A percentile compares a stretch with the other conserved stretches of the same genome.
These are phyloP conservation scores for Mormyrops boulengeri DNA, from an alignment of 2,797 vertebrate genomes.

Conservation along the genomic window DNA sequence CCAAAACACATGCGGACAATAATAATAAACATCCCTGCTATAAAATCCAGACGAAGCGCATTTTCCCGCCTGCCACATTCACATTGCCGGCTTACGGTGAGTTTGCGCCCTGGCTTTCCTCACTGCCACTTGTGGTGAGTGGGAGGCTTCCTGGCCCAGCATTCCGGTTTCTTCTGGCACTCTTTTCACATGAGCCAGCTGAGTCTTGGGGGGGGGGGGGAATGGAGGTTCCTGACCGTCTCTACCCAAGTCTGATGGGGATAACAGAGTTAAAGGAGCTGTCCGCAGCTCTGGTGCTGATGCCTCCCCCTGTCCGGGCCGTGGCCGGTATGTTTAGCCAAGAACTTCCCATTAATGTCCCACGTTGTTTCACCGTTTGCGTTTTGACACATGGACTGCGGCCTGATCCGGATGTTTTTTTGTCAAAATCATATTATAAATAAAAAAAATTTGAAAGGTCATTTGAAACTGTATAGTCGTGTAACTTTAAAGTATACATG, in stretches of 20 bases:
- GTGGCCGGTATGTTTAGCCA: neutral
- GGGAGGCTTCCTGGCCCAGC: neutral
- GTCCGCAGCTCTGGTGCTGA: neutral
- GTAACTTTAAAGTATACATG: neutral
- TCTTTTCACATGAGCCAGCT: neutral
- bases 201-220: neutral
- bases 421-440: neutral
- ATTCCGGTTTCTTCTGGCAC: neutral
- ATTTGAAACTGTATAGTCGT: neutral
- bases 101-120: neutral
- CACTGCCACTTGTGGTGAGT: neutral
- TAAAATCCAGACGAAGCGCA: neutral
- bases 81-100: neutral
- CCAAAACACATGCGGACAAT: neutral
- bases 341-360: neutral
- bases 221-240: neutral
- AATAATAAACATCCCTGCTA: neutral
- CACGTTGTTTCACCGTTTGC: neutral
- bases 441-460: neutral
- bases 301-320: neutral
- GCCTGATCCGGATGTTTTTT: neutral
- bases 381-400: neutral
- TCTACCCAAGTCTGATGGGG: neutral
- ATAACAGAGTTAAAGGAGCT: neutral
- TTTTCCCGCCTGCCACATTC: neutral